These are phyloP conservation scores for Crocidura indochinensis DNA, from an alignment of 2,797 vertebrate genomes.

Conservation along the genomic window DNA sequence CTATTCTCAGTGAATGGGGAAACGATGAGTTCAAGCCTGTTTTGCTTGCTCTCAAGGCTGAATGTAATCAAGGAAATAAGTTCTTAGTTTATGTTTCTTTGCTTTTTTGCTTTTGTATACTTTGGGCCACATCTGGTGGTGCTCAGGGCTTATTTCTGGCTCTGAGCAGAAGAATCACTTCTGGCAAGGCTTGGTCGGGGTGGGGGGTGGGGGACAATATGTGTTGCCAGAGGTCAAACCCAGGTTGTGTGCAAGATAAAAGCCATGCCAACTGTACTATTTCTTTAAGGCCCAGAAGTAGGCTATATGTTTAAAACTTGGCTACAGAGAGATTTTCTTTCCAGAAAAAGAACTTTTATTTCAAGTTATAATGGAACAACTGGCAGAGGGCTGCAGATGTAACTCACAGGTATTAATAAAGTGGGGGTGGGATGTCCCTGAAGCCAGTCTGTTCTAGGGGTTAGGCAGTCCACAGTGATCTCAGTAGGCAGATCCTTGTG, in stretches of 20 bases:
- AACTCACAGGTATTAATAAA: slow-evolving; percentile 14
- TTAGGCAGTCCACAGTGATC: neutral
- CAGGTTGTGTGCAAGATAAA: no score
- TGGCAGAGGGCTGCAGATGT: neutral
- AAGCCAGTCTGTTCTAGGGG: neutral
- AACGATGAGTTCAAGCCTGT: slow-evolving; percentile 66
- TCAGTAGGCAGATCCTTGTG: neutral
- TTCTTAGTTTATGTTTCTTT: neutral
- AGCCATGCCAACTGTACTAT: no score
- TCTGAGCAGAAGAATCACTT: no score
- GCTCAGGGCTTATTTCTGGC: no score
- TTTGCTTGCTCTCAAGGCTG: slow-evolving; percentile 29
- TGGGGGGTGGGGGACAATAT: no score
- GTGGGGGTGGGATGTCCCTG: neutral
- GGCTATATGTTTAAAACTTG: slow-evolving; percentile 14
- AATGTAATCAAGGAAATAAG: slow-evolving; percentile 14
- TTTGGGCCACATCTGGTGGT: no score
- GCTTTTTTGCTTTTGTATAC: no score
- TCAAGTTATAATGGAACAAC: slow-evolving; percentile 35
- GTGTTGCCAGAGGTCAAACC: no score
- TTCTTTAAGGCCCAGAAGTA: neutral
- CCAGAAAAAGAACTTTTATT: slow-evolving; percentile 50
- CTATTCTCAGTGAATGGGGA: slow-evolving; percentile 70
- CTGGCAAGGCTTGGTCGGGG: no score
- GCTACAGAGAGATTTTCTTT: slow-evolving; percentile 50